Base-by-base conservation (phyloP, 2,888 invertebrate genomes). In the Folsomia candida region DNA sequence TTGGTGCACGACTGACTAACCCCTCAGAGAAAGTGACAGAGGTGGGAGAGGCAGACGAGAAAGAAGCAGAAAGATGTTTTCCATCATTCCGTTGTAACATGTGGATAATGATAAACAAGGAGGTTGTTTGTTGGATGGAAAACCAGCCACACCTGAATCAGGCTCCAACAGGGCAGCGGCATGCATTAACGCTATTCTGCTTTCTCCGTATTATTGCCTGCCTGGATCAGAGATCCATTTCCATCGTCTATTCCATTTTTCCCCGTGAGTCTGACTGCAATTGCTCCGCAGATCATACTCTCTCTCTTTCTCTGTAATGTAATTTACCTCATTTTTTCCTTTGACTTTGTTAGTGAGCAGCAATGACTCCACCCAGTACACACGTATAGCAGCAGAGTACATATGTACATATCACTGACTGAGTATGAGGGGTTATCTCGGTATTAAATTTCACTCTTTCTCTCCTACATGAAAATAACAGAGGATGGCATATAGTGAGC, bases 371-470 rank as follows among this genome's bases (percentile, higher is more conserved):
- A 65, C 65, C 65, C 65, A 27, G 51, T 51, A 51, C 25, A 51
- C 47, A n/a, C 54, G 51, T 51, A 51, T 37, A 24, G 51, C 27
- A 6, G 6, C 29, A 22, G 11, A 29, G 4, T 62, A 20, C 26
- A n/a, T n/a, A n/a, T n/a, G n/a, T n/a, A n/a, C n/a, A n/a, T n/a
- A n/a, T n/a, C n/a, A n/a, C n/a, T 22, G 24, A 62, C n/a, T 62
- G 25, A 59, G n/a, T n/a, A n/a, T n/a, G n/a, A n/a, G n/a, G 37
- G 37, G 28, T 62, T 28, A 62, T 62, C 62, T 62, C 24, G 20
- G 51, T 26, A 64, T 64, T 37, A 64, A 64, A 64, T 64, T 64
- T 47, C 64, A 64, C 6, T 62, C 62, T 28, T 62, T 26, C 29
- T 62, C 18, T 20, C 37, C 37, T 4, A 37, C 4, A 37, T 14